These are phyloP conservation scores for Scolopax rusticola DNA, from an alignment of 2,797 vertebrate genomes.

Conservation along the genomic window DNA sequence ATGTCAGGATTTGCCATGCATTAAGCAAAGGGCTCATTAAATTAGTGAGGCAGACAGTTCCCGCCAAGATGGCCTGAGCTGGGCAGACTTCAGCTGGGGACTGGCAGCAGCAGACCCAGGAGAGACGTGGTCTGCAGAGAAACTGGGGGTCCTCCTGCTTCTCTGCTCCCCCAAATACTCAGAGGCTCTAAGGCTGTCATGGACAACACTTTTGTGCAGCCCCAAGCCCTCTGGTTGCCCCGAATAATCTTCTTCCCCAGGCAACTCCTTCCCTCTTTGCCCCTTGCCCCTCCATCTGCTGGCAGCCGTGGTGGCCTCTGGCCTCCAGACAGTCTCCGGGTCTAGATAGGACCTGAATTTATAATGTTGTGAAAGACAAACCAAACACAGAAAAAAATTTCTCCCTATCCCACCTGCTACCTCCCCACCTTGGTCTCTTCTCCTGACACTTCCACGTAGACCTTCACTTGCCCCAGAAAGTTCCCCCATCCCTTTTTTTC, in stretches of 20 bases:
- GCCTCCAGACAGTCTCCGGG: not conserved
- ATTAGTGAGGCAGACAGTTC: not conserved
- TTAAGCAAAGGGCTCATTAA: conserved; percentile 15
- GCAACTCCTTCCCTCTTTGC: not conserved
- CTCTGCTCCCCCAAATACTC: rapidly evolving
- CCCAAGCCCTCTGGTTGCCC: not conserved
- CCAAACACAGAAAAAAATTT: rapidly evolving
- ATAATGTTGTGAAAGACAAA: not conserved
- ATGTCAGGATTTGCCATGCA: conserved; percentile 9
- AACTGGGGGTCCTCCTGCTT: not conserved
- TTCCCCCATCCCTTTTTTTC: not conserved
- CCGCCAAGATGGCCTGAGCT: not conserved
- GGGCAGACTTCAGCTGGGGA: not conserved
- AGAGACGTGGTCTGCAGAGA: not conserved
- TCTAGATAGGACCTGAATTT: not conserved
- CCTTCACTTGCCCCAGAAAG: not conserved
- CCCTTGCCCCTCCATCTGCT: not conserved
- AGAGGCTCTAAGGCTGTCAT: not conserved
- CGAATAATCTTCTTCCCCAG: not conserved
- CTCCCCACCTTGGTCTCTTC: not conserved
- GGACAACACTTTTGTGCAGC: not conserved
- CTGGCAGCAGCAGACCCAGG: not conserved
- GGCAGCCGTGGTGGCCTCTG: not conserved
- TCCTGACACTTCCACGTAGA: rapidly evolving
- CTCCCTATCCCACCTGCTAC: not conserved